Evolutionary conservation across 2,888 invertebrate genomes (phyloP).

Genomic region (Papilio gigon): DNA sequence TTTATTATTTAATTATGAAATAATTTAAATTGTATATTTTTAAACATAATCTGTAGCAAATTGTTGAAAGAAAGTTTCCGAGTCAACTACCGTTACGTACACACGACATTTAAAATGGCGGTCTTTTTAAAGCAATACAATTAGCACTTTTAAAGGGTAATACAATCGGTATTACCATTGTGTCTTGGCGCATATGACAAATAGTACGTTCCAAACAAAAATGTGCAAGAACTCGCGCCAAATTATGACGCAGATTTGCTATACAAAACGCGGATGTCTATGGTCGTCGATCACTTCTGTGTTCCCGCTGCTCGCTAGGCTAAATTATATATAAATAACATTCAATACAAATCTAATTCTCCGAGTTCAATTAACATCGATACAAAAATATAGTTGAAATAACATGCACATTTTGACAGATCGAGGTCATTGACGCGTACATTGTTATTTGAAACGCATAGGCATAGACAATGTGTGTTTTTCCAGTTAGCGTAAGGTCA

Average conservation of each 20-base stretch:
- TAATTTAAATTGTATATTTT: background rate
- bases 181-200: background rate
- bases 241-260: too few species aligned
- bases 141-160: slow-evolving; percentile 24
- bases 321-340: too few species aligned
- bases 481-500: slow-evolving; percentile 60
- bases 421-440: background rate
- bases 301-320: too few species aligned
- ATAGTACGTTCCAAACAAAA: too few species aligned
- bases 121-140: slow-evolving; percentile 27
- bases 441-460: slow-evolving; percentile 9
- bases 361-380: too few species aligned
- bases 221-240: background rate
- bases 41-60: background rate
- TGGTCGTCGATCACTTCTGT: too few species aligned
- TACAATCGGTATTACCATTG: background rate
- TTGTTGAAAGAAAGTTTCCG: slow-evolving; percentile 37
- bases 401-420: too few species aligned
- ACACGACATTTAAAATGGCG: background rate
- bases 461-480: slow-evolving; percentile 26
- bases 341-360: too few species aligned
- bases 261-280: too few species aligned
- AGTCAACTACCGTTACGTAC: slow-evolving; percentile 38
- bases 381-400: too few species aligned
- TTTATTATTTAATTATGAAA: too few species aligned